Base-by-base conservation (phyloP, 2,888 invertebrate species). In the Habrosyne pyritoides region DNA sequence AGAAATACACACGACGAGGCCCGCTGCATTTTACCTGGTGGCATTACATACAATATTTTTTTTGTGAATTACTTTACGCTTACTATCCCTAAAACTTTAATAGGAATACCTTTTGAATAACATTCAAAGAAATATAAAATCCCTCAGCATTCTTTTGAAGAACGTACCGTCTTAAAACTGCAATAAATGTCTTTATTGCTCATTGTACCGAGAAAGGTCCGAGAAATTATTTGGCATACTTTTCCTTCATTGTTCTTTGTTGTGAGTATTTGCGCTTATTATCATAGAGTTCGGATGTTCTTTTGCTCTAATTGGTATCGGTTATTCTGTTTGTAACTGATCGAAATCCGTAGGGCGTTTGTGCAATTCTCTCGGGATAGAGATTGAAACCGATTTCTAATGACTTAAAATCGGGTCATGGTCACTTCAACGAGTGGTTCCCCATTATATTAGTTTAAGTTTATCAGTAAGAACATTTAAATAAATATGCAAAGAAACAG, bases 171-270 rank as follows among this genome's bases (percentile, higher is more conserved):
- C 53, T 63, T 67, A 54, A 56, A 55, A 61, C 57, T 65, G 72
- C 63, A 65, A 64, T 73, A 66, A 70, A 69, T 64, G 46, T 57
- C 64, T 70, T 75, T 75, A 75, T 63, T 47, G 58, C 65, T 59
- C 67, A 67, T 75, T 73, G 72, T 73, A 53, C 42, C 8, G 42
- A 36, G 36, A 42, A 61, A 52, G 58, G 55, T 62, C 64, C 60
- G 56, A 60, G 59, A 67, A 69, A 66, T 42, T 68, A 67, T 74
- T 69, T 64, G 70, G 71, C 69, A 66, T 64, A 65, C 59, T 62
- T 63, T 57, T 53, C 62, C 57, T 52, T 64, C 59, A 73, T 67
- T 69, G 73, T 72, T 61, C 66, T 61, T 72, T 72, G 71, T 67
- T 66, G 53, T 53, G 52, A 54, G 52, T 64, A 62, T 71, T 63